Evolutionary conservation across 2,888 invertebrate genomes (phyloP), one percentile per base, ranked within the genome.

Genomic region (Ornithoptera alexandrae): DNA sequence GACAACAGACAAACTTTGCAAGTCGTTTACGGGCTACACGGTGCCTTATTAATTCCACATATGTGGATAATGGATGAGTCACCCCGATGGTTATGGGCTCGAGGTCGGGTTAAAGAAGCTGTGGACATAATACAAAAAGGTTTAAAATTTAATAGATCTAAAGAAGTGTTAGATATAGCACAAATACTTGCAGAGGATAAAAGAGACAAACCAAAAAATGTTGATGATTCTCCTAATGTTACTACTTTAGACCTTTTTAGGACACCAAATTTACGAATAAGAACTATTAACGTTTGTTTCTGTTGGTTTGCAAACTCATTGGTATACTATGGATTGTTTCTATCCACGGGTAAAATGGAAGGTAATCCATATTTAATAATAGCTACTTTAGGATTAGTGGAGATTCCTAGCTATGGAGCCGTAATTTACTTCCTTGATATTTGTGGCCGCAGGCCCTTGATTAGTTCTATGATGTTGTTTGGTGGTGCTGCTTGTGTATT

Each of bases 61-160:
- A 97, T 96, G 94, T 97, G 97, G 97, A 87, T 97, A 6, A 95
- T 97, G 94, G 97, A 97, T 77, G 97, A 97, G 88, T 97, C 97
- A 10, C 97, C 97, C 0, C 94, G 97, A n/a, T 97, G 97, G 97
- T 86, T 97, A 10, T 97, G 97, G 97, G 95, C 95, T 53, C 96
- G 97, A 82, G 97, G 97, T 0, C 93, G 95, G 63, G 90, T 93
- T 0, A 93, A 93, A 64, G 96, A 97, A 85, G 95, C 97, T 0
- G 94, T 97, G 0, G 93, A 93, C 10, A 96, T 97, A 72, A 94
- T 97, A 7, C 93, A 95, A 75, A 96, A 94, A 80, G 97, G 95
- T n/a, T 84, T 97, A 20, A 95, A 94, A 81, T 94, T 94, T 76
- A 97, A 97, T 81, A 93, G 93, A 60, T 95, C 94, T 53, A 90